Conservation (phyloP, 2,797 vertebrate genomes). For the Agapornis canus region DNA sequence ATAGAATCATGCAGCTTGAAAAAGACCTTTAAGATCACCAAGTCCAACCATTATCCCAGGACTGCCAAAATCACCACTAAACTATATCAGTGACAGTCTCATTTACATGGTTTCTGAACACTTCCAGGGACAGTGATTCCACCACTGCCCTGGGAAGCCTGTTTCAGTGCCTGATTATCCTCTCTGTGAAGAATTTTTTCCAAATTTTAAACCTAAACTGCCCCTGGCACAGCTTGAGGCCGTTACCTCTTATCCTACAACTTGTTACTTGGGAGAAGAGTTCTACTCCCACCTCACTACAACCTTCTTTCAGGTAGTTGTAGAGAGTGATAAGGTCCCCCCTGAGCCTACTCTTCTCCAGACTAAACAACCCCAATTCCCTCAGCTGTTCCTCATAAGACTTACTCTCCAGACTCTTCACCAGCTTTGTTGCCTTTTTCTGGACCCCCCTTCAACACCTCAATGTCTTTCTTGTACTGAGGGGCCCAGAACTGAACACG, state of each 20-base stretch:
- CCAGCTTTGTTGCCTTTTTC: not conserved
- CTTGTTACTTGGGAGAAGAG: not conserved
- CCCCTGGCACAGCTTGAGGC: not conserved
- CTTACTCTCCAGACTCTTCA: not conserved
- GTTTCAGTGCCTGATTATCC: not conserved
- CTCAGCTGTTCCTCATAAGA: not conserved
- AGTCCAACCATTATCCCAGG: not conserved
- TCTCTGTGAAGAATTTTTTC: not conserved
- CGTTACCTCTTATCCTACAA: not conserved
- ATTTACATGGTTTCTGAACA: not conserved
- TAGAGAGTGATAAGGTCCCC: not conserved
- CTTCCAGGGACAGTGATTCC: not conserved
- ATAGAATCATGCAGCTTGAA: not conserved
- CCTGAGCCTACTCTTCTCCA: not conserved
- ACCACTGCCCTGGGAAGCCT: not conserved
- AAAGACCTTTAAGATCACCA: not conserved
- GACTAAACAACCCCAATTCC: not conserved
- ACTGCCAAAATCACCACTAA: not conserved
- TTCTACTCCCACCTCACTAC: not conserved
- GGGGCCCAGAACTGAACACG: not conserved
- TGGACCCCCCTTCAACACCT: not conserved
- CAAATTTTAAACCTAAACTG: not conserved
- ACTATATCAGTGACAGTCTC: not conserved
- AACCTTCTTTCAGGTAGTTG: not conserved
- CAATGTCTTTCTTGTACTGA: not conserved